Conservation (phyloP, 1,140 invertebrate species). For the Carcinoscorpius rotundicauda region DNA sequence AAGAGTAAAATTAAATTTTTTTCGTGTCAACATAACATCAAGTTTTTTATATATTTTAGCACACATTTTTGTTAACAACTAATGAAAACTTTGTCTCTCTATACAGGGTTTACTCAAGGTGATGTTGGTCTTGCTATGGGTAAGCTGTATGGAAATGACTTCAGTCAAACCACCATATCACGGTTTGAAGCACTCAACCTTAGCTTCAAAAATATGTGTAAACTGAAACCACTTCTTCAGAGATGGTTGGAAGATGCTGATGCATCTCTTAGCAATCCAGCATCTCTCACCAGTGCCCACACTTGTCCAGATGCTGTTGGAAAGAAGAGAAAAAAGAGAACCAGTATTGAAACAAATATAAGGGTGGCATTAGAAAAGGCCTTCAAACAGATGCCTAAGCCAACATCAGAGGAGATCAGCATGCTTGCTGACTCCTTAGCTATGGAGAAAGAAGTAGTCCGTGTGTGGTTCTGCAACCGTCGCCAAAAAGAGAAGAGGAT, state of each 20-base stretch:
- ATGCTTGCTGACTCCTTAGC: constrained; percentile 76
- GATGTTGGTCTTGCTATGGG: constrained; percentile 98
- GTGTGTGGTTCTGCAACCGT: constrained; percentile 98
- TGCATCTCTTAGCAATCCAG: constrained; percentile 67
- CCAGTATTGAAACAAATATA: constrained; percentile 91
- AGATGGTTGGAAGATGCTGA: constrained; percentile 97
- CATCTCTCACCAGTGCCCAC: constrained; percentile 54
- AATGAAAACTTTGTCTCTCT: not conserved
- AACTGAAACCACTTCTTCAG: constrained; percentile 89
- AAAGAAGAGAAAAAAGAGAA: constrained; percentile 88
- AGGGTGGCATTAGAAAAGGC: constrained; percentile 85
- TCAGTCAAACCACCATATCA: constrained; percentile 97
- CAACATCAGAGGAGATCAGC: constrained; percentile 90
- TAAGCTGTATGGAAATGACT: constrained; percentile 96
- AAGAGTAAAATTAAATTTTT: too few species aligned
- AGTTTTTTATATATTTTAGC: too few species aligned
- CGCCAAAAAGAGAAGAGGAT: constrained; percentile 98
- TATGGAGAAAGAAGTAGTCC: constrained; percentile 96
- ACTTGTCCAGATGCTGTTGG: constrained; percentile 74
- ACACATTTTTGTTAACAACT: too few species aligned
- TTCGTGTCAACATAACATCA: too few species aligned
- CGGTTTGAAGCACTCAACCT: constrained; percentile 96
- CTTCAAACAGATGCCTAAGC: constrained; percentile 90
- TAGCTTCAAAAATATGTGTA: constrained; percentile 99
- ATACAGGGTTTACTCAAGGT: constrained; percentile 87